phyloP scores from a whole-genome alignment of 2,888 invertebrate genomes.

The Crematogaster levior region DNA sequence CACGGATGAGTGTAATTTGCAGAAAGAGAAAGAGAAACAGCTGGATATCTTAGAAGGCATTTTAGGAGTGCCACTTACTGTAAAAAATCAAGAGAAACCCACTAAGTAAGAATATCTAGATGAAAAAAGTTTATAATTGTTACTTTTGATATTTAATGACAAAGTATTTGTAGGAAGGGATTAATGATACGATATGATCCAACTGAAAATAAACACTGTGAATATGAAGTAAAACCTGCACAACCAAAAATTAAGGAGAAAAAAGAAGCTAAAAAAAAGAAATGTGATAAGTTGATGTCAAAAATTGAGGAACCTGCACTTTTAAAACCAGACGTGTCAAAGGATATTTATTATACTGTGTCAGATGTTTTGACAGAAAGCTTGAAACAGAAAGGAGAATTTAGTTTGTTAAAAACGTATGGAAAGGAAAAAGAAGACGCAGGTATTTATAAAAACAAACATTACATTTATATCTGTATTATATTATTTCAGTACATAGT shows the following conservation, averaged over 20 bases:
- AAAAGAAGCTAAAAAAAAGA: slow-evolving; percentile 79
- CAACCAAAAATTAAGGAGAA: slow-evolving; percentile 65
- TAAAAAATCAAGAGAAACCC: slow-evolving; percentile 60
- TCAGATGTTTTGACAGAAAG: slow-evolving; percentile 89
- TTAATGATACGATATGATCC: slow-evolving; percentile 83
- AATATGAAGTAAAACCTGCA: slow-evolving; percentile 76
- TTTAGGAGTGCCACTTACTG: slow-evolving; percentile 86
- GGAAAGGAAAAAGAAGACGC: slow-evolving; percentile 82
- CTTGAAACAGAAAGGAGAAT: slow-evolving; percentile 88
- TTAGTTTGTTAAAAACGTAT: slow-evolving; percentile 91
- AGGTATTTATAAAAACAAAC: slow-evolving; percentile 45
- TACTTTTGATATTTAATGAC: slow-evolving; percentile 29
- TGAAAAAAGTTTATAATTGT: background rate
- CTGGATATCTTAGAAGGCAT: slow-evolving; percentile 87
- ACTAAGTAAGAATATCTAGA: slow-evolving; percentile 54
- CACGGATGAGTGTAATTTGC: slow-evolving; percentile 76
- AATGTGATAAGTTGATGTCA: slow-evolving; percentile 76
- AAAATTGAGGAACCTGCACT: slow-evolving; percentile 77
- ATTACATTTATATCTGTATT: background rate
- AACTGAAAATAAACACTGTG: slow-evolving; percentile 76
- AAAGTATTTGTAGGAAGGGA: slow-evolving; percentile 69
- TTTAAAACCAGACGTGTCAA: slow-evolving; percentile 88
- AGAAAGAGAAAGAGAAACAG: slow-evolving; percentile 87
- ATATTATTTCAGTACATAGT: background rate
- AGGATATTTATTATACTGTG: slow-evolving; percentile 91